phyloP scores from a whole-genome alignment of 2,113 vertebrate species.

The Halcyon senegalensis region DNA sequence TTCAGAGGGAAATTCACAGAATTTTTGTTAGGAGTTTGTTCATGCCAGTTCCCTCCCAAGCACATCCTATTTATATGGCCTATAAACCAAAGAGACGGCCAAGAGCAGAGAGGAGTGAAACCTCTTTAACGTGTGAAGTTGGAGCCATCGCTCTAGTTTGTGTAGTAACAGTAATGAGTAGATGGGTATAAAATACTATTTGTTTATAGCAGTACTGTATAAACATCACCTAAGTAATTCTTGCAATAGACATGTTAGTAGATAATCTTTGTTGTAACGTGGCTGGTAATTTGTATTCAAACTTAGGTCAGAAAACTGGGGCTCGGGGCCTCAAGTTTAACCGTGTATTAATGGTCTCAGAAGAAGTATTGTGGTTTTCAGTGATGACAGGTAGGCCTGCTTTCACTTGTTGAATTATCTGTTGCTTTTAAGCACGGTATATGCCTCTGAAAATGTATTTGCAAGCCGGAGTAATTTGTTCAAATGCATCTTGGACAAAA shows the following conservation, averaged over 20 bases:
- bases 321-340: background rate
- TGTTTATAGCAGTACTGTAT: background rate
- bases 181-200: background rate
- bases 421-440: background rate
- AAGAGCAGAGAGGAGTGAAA: background rate
- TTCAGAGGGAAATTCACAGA: background rate
- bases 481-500: background rate
- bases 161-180: too few species aligned
- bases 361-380: background rate
- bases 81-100: fast-evolving
- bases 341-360: background rate
- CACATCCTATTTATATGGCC: background rate
- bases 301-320: background rate
- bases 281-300: background rate
- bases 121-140: background rate
- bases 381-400: background rate
- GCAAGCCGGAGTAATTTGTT: background rate
- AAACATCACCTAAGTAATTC: background rate
- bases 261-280: background rate
- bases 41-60: background rate
- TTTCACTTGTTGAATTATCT: background rate
- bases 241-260: background rate
- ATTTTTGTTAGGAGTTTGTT: background rate
- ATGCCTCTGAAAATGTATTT: background rate
- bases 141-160: background rate